Evolutionary conservation across 2,797 vertebrate species (phyloP).

Genomic region (Myotis pilosus): DNA sequence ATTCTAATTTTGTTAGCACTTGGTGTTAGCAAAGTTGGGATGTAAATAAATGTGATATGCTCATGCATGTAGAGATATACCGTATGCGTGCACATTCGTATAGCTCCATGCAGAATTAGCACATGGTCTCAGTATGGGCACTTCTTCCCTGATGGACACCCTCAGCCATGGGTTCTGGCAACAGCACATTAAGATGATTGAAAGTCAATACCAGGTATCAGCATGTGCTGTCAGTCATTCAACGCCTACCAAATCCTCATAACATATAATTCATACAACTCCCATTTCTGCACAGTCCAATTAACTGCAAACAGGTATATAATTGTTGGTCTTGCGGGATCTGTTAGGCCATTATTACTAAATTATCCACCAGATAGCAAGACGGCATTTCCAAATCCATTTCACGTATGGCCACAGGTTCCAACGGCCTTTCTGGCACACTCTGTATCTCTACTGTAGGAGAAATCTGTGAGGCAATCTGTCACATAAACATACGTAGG

Average conservation of each 20-base stretch:
- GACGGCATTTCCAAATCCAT: constrained; percentile 79
- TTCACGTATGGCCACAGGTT: constrained; percentile 73
- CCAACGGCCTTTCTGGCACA: constrained; percentile 71
- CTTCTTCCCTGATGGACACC: background rate
- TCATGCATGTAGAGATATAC: background rate
- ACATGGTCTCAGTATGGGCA: background rate
- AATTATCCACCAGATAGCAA: constrained; percentile 82
- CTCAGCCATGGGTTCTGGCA: background rate
- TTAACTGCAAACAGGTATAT: constrained; percentile 73
- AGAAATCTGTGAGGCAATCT: constrained; percentile 77
- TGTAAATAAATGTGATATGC: constrained; percentile 58
- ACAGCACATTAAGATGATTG: constrained; percentile 39
- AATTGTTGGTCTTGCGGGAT: constrained; percentile 71
- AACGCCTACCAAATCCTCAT: constrained; percentile 62
- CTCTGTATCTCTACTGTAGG: constrained; percentile 52
- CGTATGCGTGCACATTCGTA: background rate
- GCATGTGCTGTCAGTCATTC: background rate
- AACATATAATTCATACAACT: constrained; percentile 45
- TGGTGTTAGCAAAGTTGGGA: constrained; percentile 48
- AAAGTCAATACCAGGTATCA: constrained; percentile 17
- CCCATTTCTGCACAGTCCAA: constrained; percentile 45
- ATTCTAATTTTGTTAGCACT: constrained; percentile 37
- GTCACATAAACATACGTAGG: constrained; percentile 73
- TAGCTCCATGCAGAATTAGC: background rate
- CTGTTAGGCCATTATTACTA: constrained; percentile 76